These are phyloP conservation scores for Merodon equestris DNA, from an alignment of 2,888 invertebrate genomes.

Conservation along the genomic window DNA sequence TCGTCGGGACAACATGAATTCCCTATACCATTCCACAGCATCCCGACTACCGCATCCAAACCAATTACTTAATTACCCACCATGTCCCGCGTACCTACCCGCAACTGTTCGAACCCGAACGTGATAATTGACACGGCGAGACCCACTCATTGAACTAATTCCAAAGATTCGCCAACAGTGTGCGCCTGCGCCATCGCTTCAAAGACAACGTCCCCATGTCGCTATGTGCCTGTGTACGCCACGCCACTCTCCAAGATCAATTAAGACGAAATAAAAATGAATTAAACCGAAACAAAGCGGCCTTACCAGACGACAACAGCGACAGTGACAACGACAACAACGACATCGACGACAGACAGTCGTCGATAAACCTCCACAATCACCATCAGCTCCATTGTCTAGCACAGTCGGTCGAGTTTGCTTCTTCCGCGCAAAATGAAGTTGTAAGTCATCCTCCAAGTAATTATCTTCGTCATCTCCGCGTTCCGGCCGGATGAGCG, in stretches of 20 bases:
- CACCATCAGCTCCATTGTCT: slow-evolving; percentile 17
- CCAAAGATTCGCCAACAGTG: slow-evolving; percentile 41
- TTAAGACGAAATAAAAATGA: slow-evolving; percentile 57
- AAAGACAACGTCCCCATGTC: slow-evolving; percentile 14
- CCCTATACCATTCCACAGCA: slow-evolving; percentile 19
- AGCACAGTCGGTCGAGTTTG: slow-evolving; percentile 43
- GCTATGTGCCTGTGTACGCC: background rate
- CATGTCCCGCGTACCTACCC: background rate
- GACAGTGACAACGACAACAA: slow-evolving; percentile 13
- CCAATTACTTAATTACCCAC: slow-evolving; percentile 62
- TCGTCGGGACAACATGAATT: slow-evolving; percentile 19
- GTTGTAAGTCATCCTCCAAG: slow-evolving; percentile 65
- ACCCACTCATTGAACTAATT: slow-evolving; percentile 64
- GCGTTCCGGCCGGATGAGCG: slow-evolving; percentile 12
- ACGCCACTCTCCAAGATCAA: slow-evolving; percentile 38
- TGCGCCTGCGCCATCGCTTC: slow-evolving; percentile 15
- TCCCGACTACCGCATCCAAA: slow-evolving; percentile 8
- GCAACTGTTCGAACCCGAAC: slow-evolving; percentile 30
- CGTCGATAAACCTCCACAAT: slow-evolving; percentile 40
- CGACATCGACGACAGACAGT: slow-evolving; percentile 42
- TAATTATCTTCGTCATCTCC: slow-evolving; percentile 67
- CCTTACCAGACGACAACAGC: too few relatives aligned
- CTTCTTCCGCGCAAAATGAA: slow-evolving; percentile 43
- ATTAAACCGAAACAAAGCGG: slow-evolving; percentile 52
- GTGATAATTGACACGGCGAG: slow-evolving; percentile 65